These are phyloP conservation scores for Metallyticus violacea DNA, from an alignment of 2,888 invertebrate genomes.

Conservation along the genomic window DNA sequence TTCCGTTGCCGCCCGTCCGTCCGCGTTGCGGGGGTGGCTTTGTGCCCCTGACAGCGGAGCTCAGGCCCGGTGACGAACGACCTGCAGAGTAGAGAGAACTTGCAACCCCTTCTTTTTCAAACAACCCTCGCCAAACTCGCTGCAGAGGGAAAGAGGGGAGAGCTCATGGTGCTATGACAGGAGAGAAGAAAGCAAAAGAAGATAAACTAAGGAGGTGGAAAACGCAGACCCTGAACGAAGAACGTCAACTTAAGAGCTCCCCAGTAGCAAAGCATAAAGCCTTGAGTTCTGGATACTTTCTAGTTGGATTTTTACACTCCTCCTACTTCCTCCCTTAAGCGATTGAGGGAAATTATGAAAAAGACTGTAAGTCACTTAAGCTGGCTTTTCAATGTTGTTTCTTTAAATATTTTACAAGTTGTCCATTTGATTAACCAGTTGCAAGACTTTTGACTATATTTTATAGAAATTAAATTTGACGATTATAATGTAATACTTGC, in stretches of 20 bases:
- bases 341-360: background rate
- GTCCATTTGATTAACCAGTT: too few relatives aligned
- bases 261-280: background rate
- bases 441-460: too few relatives aligned
- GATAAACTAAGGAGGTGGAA: background rate
- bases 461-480: too few relatives aligned
- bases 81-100: background rate
- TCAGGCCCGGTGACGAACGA: constrained; percentile 15
- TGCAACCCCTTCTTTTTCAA: background rate
- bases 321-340: background rate
- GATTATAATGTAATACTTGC: too few relatives aligned
- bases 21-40: constrained; percentile 8
- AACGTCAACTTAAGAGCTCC: background rate
- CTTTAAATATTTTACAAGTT: too few relatives aligned
- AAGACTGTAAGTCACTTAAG: too few relatives aligned
- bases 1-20: constrained; percentile 11
- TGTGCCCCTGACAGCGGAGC: constrained; percentile 20
- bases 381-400: too few relatives aligned
- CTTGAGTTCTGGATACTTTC: background rate
- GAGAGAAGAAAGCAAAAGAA: background rate
- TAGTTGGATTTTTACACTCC: background rate
- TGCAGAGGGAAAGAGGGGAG: background rate
- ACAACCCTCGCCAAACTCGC: background rate
- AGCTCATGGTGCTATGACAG: background rate
- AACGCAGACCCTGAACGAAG: background rate